These are phyloP conservation scores for Euzophera pinguis DNA, from an alignment of 2,888 invertebrate species.

Conservation along the genomic window DNA sequence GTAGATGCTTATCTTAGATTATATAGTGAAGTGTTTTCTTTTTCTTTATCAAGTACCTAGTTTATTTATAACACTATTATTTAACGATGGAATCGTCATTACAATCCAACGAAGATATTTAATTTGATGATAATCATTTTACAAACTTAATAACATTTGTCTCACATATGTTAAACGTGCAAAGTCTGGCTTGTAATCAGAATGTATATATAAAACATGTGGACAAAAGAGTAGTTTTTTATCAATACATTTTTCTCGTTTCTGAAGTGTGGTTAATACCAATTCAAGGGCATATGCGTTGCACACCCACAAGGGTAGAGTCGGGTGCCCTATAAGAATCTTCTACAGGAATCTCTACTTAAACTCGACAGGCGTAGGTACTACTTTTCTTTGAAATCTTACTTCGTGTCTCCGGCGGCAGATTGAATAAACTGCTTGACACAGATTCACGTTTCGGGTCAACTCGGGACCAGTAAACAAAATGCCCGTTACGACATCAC, in stretches of 20 bases:
- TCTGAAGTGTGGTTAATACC: constrained; percentile 40
- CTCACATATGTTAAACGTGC: background rate
- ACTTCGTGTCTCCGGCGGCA: constrained; percentile 56
- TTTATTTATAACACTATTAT: no score
- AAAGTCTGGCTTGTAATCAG: background rate
- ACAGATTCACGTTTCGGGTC: constrained; percentile 78
- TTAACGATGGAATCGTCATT: background rate
- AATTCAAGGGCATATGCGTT: constrained; percentile 64
- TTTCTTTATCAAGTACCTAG: no score
- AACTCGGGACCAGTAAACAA: constrained; percentile 60
- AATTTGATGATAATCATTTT: background rate
- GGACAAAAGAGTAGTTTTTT: background rate
- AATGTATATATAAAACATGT: background rate
- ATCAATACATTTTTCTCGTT: constrained; percentile 11
- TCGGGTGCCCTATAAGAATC: constrained; percentile 38
- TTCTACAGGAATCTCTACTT: constrained; percentile 35
- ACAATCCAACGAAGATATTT: background rate
- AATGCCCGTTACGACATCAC: constrained; percentile 68
- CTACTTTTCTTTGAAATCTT: constrained; percentile 38
- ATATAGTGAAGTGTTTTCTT: no score
- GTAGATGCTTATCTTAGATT: no score
- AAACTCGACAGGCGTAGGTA: constrained; percentile 34
- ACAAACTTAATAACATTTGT: background rate
- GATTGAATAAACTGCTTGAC: constrained; percentile 81
- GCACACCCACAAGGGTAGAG: constrained; percentile 59